Percentiles rank a stretch among this genome's conserved stretches.
Evolutionary conservation across 2,888 invertebrate genomes (phyloP).

Genomic region (Exephanes ischioxanthus): DNA sequence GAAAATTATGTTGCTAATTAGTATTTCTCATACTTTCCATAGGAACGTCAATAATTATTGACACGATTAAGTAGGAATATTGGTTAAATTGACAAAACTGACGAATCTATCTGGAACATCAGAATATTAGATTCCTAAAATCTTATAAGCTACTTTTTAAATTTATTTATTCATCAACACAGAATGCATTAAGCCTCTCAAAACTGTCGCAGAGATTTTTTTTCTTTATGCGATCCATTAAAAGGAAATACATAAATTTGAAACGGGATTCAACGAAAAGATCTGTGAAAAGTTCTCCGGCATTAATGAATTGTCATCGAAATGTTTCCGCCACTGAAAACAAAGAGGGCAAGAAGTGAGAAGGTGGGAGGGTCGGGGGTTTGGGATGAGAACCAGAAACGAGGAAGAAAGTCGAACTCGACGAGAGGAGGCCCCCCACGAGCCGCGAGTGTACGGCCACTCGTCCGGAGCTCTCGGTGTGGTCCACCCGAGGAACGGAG

Average conservation of each 20-base stretch:
- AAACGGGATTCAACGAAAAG: background rate
- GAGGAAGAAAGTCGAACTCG: conserved; percentile 75
- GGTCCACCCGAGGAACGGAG: conserved; percentile 75
- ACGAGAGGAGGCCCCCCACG: conserved; percentile 80
- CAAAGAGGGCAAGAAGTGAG: background rate
- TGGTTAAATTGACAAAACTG: no score
- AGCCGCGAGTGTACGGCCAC: conserved; percentile 71
- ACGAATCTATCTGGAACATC: no score
- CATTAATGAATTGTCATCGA: background rate
- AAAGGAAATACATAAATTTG: background rate
- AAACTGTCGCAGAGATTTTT: background rate
- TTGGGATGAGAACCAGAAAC: conserved; percentile 61
- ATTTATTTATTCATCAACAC: background rate
- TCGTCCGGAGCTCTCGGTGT: conserved; percentile 78
- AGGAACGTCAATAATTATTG: no score
- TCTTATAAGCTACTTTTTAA: no score
- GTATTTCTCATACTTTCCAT: no score
- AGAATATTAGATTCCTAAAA: no score
- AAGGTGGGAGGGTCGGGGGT: conserved; percentile 50
- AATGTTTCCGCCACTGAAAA: background rate
- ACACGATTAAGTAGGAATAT: no score
- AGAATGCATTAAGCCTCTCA: background rate
- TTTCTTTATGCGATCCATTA: background rate
- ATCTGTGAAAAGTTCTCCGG: background rate
- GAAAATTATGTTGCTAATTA: no score